phyloP scores from a whole-genome alignment of 2,797 vertebrate genomes.

The Apogon hyalosoma region DNA sequence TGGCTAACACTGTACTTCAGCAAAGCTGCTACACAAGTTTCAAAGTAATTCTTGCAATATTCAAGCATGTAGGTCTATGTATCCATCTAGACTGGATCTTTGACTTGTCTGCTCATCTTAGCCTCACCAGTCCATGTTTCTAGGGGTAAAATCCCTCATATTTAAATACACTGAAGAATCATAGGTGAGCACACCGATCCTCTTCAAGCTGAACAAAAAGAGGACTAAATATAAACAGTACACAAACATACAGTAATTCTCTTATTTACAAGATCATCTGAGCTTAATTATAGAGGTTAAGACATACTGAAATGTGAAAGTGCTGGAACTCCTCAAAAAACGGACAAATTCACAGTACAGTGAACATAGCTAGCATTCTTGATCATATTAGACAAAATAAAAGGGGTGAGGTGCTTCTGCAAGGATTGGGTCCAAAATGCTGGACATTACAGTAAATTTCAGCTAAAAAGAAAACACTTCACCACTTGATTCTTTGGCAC shows the following conservation, averaged over 20 bases:
- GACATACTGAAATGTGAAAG: slow-evolving; percentile 57
- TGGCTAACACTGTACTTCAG: background rate
- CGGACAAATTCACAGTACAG: slow-evolving; percentile 40
- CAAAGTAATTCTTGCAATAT: background rate
- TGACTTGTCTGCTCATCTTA: slow-evolving; percentile 9
- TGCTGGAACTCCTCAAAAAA: slow-evolving; percentile 54
- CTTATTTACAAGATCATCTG: slow-evolving; percentile 48
- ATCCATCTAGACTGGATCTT: background rate
- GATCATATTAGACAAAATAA: slow-evolving; percentile 28
- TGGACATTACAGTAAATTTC: slow-evolving; percentile 14
- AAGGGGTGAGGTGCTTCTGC: slow-evolving; percentile 7
- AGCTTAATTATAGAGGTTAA: slow-evolving; percentile 34
- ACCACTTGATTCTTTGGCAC: slow-evolving; percentile 43
- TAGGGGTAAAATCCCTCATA: slow-evolving; percentile 22
- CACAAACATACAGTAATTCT: slow-evolving; percentile 6
- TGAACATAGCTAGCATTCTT: slow-evolving; percentile 51
- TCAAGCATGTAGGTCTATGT: slow-evolving; percentile 1
- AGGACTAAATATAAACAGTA: slow-evolving; percentile 12
- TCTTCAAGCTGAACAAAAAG: slow-evolving; percentile 31
- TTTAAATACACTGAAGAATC: slow-evolving; percentile 39
- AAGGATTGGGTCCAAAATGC: background rate
- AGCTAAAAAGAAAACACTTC: slow-evolving; percentile 16
- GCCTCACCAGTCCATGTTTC: slow-evolving; percentile 4
- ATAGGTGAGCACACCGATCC: slow-evolving; percentile 24
- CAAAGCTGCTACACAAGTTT: slow-evolving; percentile 9